Conservation (phyloP, 2,113 vertebrate species). For the Myrmophylax atrothorax region DNA sequence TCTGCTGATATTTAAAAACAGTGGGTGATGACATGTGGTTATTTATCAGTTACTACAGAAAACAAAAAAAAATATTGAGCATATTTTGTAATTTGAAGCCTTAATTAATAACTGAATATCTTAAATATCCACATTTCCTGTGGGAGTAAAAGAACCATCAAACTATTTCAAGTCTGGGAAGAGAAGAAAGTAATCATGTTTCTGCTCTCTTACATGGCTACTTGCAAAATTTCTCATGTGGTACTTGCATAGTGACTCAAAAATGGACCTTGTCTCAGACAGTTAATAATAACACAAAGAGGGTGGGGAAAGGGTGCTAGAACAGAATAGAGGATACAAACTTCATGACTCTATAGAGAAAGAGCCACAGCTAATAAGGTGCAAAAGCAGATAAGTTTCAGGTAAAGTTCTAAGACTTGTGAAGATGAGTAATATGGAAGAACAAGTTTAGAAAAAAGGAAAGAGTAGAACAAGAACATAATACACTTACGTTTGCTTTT, state of each 20-base stretch:
- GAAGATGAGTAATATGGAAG: not conserved
- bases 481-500: slow-evolving; percentile 78
- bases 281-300: not conserved
- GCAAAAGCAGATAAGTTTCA: not conserved
- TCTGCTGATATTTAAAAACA: not conserved
- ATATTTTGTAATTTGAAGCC: not conserved
- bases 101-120: not conserved
- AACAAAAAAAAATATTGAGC: not conserved
- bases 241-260: not conserved
- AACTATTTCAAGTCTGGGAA: not conserved
- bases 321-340: not conserved
- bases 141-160: not conserved
- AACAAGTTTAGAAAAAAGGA: not conserved
- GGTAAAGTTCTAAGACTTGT: not conserved
- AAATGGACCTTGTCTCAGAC: not conserved
- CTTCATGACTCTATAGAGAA: not conserved
- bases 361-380: not conserved
- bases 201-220: not conserved
- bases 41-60: not conserved
- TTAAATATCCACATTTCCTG: not conserved
- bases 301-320: not conserved
- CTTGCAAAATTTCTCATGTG: not conserved
- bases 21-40: not conserved
- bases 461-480: not conserved
- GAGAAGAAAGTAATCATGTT: not conserved